Evolutionary conservation across 2,797 vertebrate genomes (phyloP), one percentile per base, ranked within the genome.

Genomic region (Fringilla coelebs): DNA sequence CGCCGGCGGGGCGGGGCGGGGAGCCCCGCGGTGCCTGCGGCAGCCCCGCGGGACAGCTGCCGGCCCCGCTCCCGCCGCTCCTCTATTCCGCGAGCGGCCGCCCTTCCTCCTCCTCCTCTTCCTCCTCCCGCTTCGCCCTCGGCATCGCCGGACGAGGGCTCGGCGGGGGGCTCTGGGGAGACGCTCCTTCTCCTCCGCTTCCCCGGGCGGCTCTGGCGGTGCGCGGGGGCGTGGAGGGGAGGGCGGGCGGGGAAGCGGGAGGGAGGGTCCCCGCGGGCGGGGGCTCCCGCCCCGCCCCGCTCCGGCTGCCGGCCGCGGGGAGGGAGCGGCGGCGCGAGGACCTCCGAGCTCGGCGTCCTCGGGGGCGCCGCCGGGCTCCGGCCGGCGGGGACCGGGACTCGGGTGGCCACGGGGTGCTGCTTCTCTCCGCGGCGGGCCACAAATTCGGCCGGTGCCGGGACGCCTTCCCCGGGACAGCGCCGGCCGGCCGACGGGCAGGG

Each of bases 121-220:
- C 49, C 31, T 71, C 49, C 68, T 54, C 68, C 49, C 68, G 38
- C 68, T 54, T 71, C 68, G 11, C 49, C 38, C 68, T 41, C 51
- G 31, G 68, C 68, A 71, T 71, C 51, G 46, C 74, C 45, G 51
- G 75, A 10, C 55, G 31, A 40, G 34, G 8, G 34, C 55, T 58
- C 67, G 4, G 74, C 32, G 60, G 45, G 43, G 25, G 36, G 43
- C 83, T 79, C 78, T 22, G 9, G 68, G 78, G 57, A 84, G 32
- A 38, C 8, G 52, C 48, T 75, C 14, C 68, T 71, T 45, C 73
- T 17, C 74, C 80, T 22, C 38, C 54, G 85, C 89, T 72, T 91
- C 76, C 89, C 93, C 81, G 57, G 61, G 85, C 77, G 65, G 76
- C 89, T 85, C 88, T 88, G 79, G 66, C 46, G n/a, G 88, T 55